Conservation (phyloP, 2,797 vertebrate genomes). For the Huso huso region DNA sequence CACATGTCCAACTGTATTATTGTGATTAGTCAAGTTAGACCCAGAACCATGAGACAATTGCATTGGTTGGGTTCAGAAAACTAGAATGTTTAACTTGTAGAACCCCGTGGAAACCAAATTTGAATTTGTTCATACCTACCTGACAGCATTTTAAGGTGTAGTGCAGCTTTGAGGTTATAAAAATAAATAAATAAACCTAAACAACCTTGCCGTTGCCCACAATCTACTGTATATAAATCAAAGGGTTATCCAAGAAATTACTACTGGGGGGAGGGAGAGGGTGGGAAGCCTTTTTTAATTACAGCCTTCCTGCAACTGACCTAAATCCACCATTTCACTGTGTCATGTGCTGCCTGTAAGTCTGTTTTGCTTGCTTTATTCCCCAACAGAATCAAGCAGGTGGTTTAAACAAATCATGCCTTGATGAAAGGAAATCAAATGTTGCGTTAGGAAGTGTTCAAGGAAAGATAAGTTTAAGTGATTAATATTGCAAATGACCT, state of each 20-base stretch:
- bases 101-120: too few species aligned
- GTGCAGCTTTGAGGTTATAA: too few species aligned
- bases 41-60: too few species aligned
- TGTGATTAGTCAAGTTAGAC: too few species aligned
- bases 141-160: too few species aligned
- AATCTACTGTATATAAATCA: neutral
- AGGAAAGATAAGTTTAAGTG: neutral
- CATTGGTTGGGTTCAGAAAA: too few species aligned
- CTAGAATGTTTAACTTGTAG: too few species aligned
- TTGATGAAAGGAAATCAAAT: constrained; percentile 1
- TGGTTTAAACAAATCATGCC: neutral
- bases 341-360: neutral
- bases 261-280: neutral
- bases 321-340: neutral
- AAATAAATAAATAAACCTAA: too few species aligned
- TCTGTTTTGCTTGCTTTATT: neutral
- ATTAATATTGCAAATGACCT: neutral
- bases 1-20: too few species aligned
- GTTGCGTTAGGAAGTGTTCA: neutral
- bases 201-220: too few species aligned
- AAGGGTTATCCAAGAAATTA: neutral
- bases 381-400: neutral
- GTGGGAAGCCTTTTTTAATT: neutral
- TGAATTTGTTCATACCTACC: too few species aligned
- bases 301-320: neutral